Conservation (phyloP, 2,797 vertebrate species). For the Karalla daura region DNA sequence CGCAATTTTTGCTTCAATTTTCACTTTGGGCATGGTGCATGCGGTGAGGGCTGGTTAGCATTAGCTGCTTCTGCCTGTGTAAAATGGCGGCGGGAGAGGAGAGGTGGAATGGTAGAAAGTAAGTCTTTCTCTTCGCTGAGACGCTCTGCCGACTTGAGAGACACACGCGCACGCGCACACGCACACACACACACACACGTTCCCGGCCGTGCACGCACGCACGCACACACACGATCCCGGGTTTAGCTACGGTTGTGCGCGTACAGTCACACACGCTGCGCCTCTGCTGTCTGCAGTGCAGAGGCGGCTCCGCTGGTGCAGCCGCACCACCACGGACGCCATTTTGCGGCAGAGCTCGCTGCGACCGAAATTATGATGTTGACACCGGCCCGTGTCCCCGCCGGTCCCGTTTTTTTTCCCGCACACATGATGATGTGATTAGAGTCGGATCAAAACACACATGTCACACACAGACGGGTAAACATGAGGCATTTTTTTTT, state of each 20-base stretch:
- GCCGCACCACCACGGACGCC: constrained; percentile 65
- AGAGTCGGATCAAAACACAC: constrained; percentile 56
- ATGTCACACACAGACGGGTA: constrained; percentile 52
- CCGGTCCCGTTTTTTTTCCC: constrained; percentile 1
- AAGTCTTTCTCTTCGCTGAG: constrained; percentile 71
- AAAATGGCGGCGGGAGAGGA: constrained; percentile 79
- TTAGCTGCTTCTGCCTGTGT: constrained; percentile 58
- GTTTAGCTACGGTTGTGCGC: constrained; percentile 49
- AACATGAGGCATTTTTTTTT: constrained; percentile 61
- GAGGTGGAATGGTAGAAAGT: constrained; percentile 74
- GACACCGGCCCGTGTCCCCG: constrained; percentile 30
- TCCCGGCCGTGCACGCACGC: constrained; percentile 4
- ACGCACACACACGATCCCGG: constrained; percentile 28
- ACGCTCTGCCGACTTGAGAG: constrained; percentile 58
- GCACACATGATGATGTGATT: constrained; percentile 49
- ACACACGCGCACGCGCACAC: constrained; percentile 19
- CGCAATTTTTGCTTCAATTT: background rate
- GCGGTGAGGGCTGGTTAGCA: constrained; percentile 39
- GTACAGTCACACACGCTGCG: constrained; percentile 58
- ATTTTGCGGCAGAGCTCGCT: constrained; percentile 73
- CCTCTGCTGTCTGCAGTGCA: constrained; percentile 70
- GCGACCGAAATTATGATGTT: constrained; percentile 50
- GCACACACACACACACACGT: constrained; percentile 3
- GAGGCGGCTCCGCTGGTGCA: constrained; percentile 44
- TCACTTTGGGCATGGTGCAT: constrained; percentile 1